Evolutionary conservation across 1,140 invertebrate genomes (phyloP).

Genomic region (Pseudomyrmex pallidus): DNA sequence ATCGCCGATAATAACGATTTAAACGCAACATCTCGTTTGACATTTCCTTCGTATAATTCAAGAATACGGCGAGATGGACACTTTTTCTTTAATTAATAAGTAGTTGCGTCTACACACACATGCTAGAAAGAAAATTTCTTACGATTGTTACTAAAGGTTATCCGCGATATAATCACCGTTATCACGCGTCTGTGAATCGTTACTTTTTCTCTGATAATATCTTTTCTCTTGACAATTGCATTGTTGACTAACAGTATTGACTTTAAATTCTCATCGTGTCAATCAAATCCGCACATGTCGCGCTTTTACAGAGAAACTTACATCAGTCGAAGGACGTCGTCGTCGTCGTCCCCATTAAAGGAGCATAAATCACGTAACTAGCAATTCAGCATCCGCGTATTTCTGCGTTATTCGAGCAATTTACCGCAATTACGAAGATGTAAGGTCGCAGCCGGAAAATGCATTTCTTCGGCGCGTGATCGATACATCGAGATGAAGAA

Average conservation of each 20-base stretch:
- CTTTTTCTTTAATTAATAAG: conserved; percentile 47
- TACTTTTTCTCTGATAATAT: background rate
- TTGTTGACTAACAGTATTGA: conserved; percentile 37
- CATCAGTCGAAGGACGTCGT: conserved; percentile 15
- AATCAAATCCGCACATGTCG: conserved; percentile 29
- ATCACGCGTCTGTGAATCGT: background rate
- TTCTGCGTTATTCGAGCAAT: background rate
- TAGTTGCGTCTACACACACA: background rate
- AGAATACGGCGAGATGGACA: background rate
- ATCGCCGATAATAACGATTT: conserved; percentile 17
- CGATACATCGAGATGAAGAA: background rate
- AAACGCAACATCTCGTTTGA: conserved; percentile 16
- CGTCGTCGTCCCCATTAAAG: conserved; percentile 29
- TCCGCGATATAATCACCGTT: background rate
- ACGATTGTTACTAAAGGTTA: conserved; percentile 25
- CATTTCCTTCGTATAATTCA: conserved; percentile 42
- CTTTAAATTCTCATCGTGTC: conserved; percentile 1
- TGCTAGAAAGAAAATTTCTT: background rate
- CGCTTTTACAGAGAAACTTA: conserved; percentile 38
- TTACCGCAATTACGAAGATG: background rate
- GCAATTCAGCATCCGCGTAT: conserved; percentile 14
- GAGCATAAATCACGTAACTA: conserved; percentile 42
- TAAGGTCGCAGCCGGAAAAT: background rate
- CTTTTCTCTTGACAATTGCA: background rate
- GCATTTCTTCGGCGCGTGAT: background rate